phyloP scores from a whole-genome alignment of 2,113 vertebrate genomes.

The Xerus inauris region DNA sequence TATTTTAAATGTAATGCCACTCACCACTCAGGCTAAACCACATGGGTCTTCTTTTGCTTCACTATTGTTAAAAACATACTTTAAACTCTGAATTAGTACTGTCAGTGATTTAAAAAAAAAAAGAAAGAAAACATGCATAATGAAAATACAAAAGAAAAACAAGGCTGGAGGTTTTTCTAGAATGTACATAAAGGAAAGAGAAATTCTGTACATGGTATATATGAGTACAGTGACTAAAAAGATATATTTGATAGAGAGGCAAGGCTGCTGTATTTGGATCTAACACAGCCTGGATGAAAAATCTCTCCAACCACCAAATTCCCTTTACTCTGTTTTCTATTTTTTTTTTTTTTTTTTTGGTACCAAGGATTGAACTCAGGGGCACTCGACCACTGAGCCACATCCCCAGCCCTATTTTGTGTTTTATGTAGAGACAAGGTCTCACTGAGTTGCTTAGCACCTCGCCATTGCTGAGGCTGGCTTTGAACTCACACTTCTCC shows the following conservation, averaged over 20 bases:
- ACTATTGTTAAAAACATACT: not conserved
- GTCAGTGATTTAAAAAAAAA: not conserved
- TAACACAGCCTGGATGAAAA: not conserved
- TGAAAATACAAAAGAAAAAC: not conserved
- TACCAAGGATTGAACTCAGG: too few species aligned
- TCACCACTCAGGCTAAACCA: not conserved
- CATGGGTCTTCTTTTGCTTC: not conserved
- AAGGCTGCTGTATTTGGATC: not conserved
- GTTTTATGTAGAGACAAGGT: too few species aligned
- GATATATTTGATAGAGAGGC: not conserved
- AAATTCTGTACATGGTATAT: not conserved
- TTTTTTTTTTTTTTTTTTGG: not conserved
- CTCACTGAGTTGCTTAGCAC: too few species aligned
- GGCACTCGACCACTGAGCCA: too few species aligned
- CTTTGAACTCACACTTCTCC: too few species aligned
- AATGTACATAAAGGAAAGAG: not conserved
- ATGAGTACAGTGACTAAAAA: not conserved
- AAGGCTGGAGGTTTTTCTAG: not conserved
- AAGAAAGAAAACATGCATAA: not conserved
- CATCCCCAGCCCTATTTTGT: too few species aligned
- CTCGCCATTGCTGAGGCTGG: too few species aligned
- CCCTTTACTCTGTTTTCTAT: not conserved
- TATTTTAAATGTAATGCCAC: not conserved
- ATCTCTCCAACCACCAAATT: not conserved
- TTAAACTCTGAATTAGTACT: conserved; percentile 11